phyloP scores from a whole-genome alignment of 2,888 invertebrate species.

The Philereme transversata region DNA sequence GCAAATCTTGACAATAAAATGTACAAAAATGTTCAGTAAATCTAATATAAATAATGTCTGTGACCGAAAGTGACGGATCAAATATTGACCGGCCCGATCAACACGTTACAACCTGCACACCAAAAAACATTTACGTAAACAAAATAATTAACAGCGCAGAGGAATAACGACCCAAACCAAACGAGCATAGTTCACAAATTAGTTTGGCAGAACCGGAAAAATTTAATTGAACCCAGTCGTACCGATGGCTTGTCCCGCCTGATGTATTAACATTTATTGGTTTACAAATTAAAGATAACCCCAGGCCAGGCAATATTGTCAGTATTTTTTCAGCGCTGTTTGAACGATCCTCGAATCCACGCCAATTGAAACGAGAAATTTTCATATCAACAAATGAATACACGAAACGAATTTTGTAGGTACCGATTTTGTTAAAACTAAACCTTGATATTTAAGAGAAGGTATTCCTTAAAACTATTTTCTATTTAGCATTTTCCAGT shows the following conservation, averaged over 20 bases:
- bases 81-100: slow-evolving; percentile 76
- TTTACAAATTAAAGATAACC: slow-evolving; percentile 80
- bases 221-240: slow-evolving; percentile 69
- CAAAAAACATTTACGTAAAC: slow-evolving; percentile 75
- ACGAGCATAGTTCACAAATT: slow-evolving; percentile 76
- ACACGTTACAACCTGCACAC: slow-evolving; percentile 69
- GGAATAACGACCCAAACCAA: slow-evolving; percentile 61
- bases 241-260: slow-evolving; percentile 56
- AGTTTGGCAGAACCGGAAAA: slow-evolving; percentile 69
- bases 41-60: slow-evolving; percentile 60
- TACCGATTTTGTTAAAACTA: slow-evolving; percentile 10
- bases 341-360: slow-evolving; percentile 45
- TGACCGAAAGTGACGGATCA: slow-evolving; percentile 58
- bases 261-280: slow-evolving; percentile 83
- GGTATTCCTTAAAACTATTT: not conserved
- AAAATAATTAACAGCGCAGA: slow-evolving; percentile 66
- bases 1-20: not conserved
- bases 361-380: slow-evolving; percentile 36
- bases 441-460: slow-evolving; percentile 11
- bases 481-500: not conserved
- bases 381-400: slow-evolving; percentile 37
- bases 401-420: slow-evolving; percentile 24
- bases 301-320: slow-evolving; percentile 60
- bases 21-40: slow-evolving; percentile 37
- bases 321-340: slow-evolving; percentile 40